Evolutionary conservation across 2,113 vertebrate species (phyloP).

Genomic region (Raja brachyura): DNA sequence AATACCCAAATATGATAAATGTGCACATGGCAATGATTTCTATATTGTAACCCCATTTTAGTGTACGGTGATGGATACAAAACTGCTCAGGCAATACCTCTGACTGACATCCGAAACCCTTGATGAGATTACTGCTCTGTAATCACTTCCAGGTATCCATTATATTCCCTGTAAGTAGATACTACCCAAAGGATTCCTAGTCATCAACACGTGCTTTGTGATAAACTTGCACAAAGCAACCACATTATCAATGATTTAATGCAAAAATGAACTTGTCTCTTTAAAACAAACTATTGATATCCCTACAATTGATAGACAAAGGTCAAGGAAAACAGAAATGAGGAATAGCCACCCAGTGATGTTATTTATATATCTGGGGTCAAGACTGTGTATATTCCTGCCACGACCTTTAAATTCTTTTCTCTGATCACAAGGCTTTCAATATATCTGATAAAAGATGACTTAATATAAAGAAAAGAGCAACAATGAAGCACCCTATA

Average conservation of each 20-base stretch:
- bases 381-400: background rate
- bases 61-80: conserved; percentile 11
- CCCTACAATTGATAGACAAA: background rate
- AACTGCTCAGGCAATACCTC: background rate
- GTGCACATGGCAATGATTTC: conserved; percentile 19
- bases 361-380: background rate
- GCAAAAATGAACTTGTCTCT: background rate
- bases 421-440: background rate
- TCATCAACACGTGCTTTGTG: background rate
- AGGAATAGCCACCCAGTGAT: background rate
- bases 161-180: conserved; percentile 22
- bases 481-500: background rate
- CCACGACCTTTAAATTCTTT: background rate
- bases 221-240: background rate
- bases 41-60: background rate
- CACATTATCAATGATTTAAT: background rate
- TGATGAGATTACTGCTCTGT: background rate
- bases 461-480: background rate
- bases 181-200: background rate
- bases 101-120: conserved; percentile 17
- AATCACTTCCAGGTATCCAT: conserved; percentile 31
- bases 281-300: background rate
- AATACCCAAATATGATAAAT: background rate
- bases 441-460: background rate
- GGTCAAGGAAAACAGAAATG: background rate